Conservation (phyloP, 2,797 vertebrate species). For the Tiaroga cobitis region DNA sequence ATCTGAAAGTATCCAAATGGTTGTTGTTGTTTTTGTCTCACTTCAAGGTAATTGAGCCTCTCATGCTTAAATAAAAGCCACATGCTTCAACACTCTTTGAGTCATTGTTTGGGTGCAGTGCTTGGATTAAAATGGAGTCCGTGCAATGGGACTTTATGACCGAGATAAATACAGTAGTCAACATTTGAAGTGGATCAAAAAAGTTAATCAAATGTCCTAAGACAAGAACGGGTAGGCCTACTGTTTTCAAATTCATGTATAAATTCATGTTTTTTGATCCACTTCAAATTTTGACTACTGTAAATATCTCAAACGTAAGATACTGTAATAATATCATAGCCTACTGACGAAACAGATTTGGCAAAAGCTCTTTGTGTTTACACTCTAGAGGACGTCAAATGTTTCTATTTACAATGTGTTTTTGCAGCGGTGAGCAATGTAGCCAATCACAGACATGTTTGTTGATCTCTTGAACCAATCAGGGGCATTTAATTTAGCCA, state of each 20-base stretch:
- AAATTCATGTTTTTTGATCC: too few species aligned
- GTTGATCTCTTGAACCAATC: background rate
- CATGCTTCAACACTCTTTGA: conserved; percentile 25
- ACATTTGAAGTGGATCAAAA: too few species aligned
- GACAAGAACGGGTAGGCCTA: too few species aligned
- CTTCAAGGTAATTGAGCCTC: background rate
- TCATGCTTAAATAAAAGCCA: background rate
- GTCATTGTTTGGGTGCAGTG: conserved; percentile 14
- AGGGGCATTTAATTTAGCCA: background rate
- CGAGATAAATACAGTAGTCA: too few species aligned
- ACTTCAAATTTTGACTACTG: too few species aligned
- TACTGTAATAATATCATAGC: too few species aligned
- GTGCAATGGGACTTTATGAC: background rate
- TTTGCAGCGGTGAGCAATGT: background rate
- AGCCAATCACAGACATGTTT: background rate
- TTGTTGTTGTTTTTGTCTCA: conserved; percentile 13
- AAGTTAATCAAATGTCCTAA: too few species aligned
- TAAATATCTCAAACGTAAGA: too few species aligned
- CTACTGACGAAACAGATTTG: too few species aligned
- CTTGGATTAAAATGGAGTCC: background rate
- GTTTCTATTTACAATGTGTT: background rate
- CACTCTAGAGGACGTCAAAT: background rate
- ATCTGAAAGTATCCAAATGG: background rate
- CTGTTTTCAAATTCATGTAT: too few species aligned
- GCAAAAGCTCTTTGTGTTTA: too few species aligned